Base-by-base conservation (phyloP, 2,113 vertebrate species). In the Pagrus major region DNA sequence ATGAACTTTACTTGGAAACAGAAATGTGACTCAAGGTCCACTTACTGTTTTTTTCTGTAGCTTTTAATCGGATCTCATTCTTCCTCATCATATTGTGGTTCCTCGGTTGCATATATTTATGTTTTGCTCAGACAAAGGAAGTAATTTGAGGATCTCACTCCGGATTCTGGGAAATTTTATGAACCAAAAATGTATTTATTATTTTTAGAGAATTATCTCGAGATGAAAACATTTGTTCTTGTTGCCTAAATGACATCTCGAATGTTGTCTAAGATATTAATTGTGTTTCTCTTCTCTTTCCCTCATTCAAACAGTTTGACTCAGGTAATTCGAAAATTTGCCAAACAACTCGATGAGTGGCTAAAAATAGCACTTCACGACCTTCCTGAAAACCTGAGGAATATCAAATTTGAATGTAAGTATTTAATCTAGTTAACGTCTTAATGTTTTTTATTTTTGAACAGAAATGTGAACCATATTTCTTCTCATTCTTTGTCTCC, bases 301-400 rank as follows among this genome's bases (percentile, higher is more conserved):
- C 29, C 12, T 74, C 84, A 64, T 75, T 54, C 71, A 58, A 88
- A 37, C 86, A 99, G 98, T 94, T 94, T 99, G 93, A 99, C 98
- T 2, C 98, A 99, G 95, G 98, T 99, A 79, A 99, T 99, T 69
- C 94, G 98, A 47, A 99, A 99, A 93, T 99, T 99, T 95, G 98
- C 98, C 89, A 99, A 99, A 93, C 98, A 99, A 85, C 95, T 99
- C 69, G 98, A 99, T 2, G 98, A 99, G 88, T 99, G 98, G 98
- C 94, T 99, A 29, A 99, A 98, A 93, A 96, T 99, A 85, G 98
- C 98, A 79, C 96, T 99, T 72, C 97, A 99, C 0, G 97, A 99
- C 91, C 96, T 99, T 72, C 98, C 98, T 1, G 98, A 99, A 91
- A 99, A 99, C 86, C 89, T 99, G 92, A 94, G 98, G 80, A 99